Evolutionary conservation across 2,888 invertebrate genomes (phyloP).

Genomic region (Coleophora flavipennella): DNA sequence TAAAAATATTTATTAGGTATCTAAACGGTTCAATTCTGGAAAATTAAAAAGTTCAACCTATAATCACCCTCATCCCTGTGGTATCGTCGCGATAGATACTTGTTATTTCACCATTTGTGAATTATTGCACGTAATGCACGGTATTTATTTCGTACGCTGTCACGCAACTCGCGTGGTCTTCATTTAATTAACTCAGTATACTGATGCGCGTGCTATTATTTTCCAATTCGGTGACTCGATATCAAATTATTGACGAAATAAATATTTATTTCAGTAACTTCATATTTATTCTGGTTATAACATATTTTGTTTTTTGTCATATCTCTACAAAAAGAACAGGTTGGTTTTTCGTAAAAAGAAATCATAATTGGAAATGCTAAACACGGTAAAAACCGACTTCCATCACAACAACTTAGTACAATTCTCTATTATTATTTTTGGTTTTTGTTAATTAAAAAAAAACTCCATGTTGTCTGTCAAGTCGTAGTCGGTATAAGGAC

Average conservation of each 20-base stretch:
- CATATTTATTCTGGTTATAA: background rate
- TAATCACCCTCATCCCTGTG: background rate
- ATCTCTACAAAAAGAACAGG: no score
- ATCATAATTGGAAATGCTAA: no score
- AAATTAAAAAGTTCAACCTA: no score
- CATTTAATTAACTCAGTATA: conserved; percentile 20
- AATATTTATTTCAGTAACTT: background rate
- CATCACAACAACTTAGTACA: no score
- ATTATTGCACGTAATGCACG: background rate
- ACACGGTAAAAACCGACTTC: no score
- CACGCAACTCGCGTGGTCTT: conserved; percentile 23
- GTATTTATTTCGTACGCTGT: conserved; percentile 9
- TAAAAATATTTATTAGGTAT: no score
- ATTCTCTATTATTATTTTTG: no score
- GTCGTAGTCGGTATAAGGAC: no score
- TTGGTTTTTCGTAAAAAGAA: no score
- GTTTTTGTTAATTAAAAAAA: no score
- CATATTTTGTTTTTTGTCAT: background rate
- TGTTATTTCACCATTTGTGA: conserved; percentile 22
- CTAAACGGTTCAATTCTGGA: no score
- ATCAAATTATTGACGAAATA: background rate
- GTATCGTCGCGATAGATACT: conserved; percentile 12
- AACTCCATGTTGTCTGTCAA: no score
- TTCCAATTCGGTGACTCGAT: background rate
- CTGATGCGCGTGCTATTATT: background rate